phyloP scores from a whole-genome alignment of 2,797 vertebrate genomes.

The Pteropus rufus region DNA sequence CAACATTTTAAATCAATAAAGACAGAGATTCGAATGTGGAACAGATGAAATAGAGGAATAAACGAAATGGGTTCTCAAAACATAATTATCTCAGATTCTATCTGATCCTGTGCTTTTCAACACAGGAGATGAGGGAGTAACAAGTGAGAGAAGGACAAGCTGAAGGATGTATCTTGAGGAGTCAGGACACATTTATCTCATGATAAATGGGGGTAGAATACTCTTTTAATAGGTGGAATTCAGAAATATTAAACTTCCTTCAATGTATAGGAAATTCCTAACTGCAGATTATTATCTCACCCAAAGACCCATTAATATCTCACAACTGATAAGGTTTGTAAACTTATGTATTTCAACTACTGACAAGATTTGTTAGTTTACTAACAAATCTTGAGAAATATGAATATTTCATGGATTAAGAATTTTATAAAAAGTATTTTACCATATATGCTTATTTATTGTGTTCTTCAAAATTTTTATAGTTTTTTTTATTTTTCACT shows the following conservation, averaged over 20 bases:
- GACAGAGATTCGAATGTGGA: not conserved
- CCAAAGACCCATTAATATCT: not conserved
- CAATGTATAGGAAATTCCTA: not conserved
- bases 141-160: not conserved
- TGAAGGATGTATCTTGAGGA: not conserved
- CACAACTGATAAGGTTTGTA: not conserved
- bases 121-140: rapidly evolving
- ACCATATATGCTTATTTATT: not conserved
- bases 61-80: not conserved
- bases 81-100: not conserved
- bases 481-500: not conserved
- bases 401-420: not conserved
- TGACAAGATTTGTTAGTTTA: not conserved
- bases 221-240: not conserved
- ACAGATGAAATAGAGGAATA: not conserved
- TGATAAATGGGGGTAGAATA: not conserved
- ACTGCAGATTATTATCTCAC: not conserved
- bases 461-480: not conserved
- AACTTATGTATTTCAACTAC: too few species aligned
- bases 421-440: not conserved
- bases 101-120: not conserved
- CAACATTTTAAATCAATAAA: not conserved
- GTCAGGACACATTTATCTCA: not conserved
- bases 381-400: not conserved
- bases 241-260: not conserved